Evolutionary conservation across 2,888 invertebrate species (phyloP).

Genomic region (Exephanes ischioxanthus): DNA sequence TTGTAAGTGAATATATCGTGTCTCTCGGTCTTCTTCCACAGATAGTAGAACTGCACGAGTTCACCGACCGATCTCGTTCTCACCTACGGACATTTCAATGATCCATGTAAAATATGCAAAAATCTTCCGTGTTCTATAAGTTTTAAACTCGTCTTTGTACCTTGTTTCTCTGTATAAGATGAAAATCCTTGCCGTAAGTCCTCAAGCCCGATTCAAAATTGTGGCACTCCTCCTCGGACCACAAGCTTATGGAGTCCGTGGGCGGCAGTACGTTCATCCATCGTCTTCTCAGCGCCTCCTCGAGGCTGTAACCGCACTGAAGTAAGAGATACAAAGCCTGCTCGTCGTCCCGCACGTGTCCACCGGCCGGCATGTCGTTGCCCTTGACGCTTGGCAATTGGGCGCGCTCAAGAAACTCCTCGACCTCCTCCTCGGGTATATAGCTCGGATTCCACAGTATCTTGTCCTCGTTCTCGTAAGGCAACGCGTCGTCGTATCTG

Average conservation of each 20-base stretch:
- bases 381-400: conserved; percentile 82
- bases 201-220: conserved; percentile 98
- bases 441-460: conserved; percentile 96
- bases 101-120: neutral
- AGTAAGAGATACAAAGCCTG: conserved; percentile 95
- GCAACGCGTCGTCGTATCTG: conserved; percentile 96
- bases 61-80: conserved; percentile 98
- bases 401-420: conserved; percentile 91
- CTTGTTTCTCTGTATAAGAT: conserved; percentile 96
- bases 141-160: conserved; percentile 83
- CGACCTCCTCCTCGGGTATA: conserved; percentile 90
- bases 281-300: conserved; percentile 94
- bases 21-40: conserved; percentile 99
- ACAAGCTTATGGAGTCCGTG: conserved; percentile 92
- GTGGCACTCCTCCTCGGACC: conserved; percentile 99
- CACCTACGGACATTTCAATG: conserved; percentile 86
- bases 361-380: conserved; percentile 89
- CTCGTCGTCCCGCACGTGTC: conserved; percentile 94
- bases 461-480: conserved; percentile 98
- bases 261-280: conserved; percentile 90
- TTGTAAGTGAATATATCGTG: conserved; percentile 97
- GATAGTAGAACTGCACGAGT: conserved; percentile 97
- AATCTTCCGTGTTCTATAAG: neutral
- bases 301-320: conserved; percentile 98
- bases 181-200: conserved; percentile 98